Percentiles rank a stretch among this genome's conserved stretches.
Conservation (phyloP, 2,113 vertebrate species). For the Cynopterus brachyotis region DNA sequence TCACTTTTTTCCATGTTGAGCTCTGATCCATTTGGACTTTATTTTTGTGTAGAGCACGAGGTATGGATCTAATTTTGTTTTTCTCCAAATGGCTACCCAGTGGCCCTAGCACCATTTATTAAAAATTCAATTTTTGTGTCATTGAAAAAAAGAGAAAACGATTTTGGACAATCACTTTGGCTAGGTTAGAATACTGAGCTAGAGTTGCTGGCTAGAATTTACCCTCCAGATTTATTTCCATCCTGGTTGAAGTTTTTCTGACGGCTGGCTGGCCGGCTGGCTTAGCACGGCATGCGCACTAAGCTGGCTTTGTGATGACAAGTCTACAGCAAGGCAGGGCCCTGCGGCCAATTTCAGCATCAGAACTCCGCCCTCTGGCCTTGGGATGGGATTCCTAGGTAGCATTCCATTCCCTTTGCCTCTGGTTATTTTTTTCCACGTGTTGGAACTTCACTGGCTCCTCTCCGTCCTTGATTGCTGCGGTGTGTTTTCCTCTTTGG, state of each 20-base stretch:
- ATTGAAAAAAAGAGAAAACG: not conserved
- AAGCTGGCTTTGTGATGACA: not conserved
- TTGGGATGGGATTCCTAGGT: not conserved
- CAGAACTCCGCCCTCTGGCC: not conserved
- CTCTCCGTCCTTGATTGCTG: not conserved
- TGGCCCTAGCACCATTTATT: not conserved
- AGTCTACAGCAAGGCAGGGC: not conserved
- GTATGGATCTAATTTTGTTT: not conserved
- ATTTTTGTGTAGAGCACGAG: not conserved
- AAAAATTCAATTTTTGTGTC: constrained; percentile 6
- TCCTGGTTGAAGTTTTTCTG: not conserved
- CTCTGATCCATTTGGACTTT: not conserved
- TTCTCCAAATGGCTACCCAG: not conserved
- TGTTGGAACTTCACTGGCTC: not conserved
- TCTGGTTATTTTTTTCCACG: not conserved
- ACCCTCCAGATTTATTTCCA: not conserved
- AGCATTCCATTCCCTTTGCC: not conserved
- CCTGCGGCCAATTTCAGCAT: not conserved
- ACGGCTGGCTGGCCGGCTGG: not conserved
- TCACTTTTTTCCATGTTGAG: not conserved
- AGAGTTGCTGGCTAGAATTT: not conserved
- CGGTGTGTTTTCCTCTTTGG: not conserved
- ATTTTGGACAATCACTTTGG: not conserved
- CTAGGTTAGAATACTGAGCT: constrained; percentile 17
- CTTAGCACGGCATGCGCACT: not conserved